Base-by-base conservation (phyloP, 1,140 invertebrate species). In the Zaprionus vittiger region DNA sequence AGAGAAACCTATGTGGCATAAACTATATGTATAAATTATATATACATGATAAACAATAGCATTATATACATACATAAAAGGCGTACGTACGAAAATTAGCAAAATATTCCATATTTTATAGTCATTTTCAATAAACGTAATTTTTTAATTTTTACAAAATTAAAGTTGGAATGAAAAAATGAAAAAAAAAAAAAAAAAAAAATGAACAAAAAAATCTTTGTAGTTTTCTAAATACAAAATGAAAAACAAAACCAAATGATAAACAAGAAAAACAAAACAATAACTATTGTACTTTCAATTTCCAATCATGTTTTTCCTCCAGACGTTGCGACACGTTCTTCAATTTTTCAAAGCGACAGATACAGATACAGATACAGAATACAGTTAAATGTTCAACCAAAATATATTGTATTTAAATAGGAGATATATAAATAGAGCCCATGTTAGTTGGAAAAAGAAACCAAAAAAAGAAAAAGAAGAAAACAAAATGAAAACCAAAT, bases 141-240 rank as follows among this genome's bases (percentile, higher is more conserved):
- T 87, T 87, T 87, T 87, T 87, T 87, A 84, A 89, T 89, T 87
- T 87, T 89, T 89, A 89, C 84, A 89, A 87, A 89, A 87, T 84
- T 89, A 62, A 81, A 72, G 78, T 89, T 89, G 81, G 69, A 47
- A 83, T 74, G 28, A 55, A 37, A 60, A 63, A 67, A 67, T 38
- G n/a, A 9, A 15, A 2, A 76, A 61, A 85, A 61, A 85, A 67
- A 28, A 31, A 76, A 61, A 81, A 64, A 31, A 31, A 24, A 38
- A 56, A 65, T 57, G 65, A 38, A 9, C 2, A 37, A 63, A 75
- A 71, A 56, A 66, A 78, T 26, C 82, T 86, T 87, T 86, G 83
- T 86, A 86, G 83, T 86, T 86, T 86, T 87, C 80, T 86, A 86
- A 86, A 79, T 41, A 38, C 55, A 72, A 72, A 47, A 38, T 4